Conservation (phyloP, 2,888 invertebrate species). For the Drosophila austrosaltans region DNA sequence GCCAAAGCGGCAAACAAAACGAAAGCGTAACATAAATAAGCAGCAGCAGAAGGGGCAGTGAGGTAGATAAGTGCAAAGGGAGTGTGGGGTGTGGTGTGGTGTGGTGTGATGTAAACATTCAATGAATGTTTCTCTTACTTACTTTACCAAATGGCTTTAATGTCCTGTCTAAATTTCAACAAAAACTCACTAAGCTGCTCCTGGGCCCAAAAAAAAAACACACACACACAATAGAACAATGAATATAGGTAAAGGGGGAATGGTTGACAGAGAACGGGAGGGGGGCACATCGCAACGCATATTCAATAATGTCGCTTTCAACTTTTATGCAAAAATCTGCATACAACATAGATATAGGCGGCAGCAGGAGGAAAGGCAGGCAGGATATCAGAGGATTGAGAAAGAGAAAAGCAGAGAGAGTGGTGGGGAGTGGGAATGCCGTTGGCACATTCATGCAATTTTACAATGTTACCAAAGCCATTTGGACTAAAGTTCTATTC, state of each 20-base stretch:
- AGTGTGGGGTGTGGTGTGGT: conserved; percentile 3
- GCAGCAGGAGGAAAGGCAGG: background rate
- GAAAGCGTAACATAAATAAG: conserved; percentile 70
- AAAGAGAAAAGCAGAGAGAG: background rate
- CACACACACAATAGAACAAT: conserved; percentile 57
- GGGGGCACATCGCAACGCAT: conserved; percentile 49
- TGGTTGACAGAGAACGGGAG: background rate
- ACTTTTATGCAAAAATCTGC: conserved; percentile 72
- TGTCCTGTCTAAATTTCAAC: conserved; percentile 61
- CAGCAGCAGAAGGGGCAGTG: conserved; percentile 11
- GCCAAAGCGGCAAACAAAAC: conserved; percentile 66
- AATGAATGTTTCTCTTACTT: conserved; percentile 26
- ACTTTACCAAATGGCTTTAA: conserved; percentile 54
- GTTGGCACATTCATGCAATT: conserved; percentile 54
- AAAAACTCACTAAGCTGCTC: conserved; percentile 62
- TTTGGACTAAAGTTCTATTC: conserved; percentile 70
- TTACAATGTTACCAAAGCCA: conserved; percentile 72
- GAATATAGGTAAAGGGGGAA: background rate
- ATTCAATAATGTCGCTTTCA: conserved; percentile 79
- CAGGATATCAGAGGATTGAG: background rate
- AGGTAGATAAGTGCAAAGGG: no score
- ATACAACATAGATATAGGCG: conserved; percentile 20
- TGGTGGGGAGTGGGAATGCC: background rate
- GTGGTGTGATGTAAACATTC: conserved; percentile 3
- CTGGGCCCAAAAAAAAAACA: conserved; percentile 37